phyloP scores from a whole-genome alignment of 2,888 invertebrate species.

The Spilosoma lubricipeda region DNA sequence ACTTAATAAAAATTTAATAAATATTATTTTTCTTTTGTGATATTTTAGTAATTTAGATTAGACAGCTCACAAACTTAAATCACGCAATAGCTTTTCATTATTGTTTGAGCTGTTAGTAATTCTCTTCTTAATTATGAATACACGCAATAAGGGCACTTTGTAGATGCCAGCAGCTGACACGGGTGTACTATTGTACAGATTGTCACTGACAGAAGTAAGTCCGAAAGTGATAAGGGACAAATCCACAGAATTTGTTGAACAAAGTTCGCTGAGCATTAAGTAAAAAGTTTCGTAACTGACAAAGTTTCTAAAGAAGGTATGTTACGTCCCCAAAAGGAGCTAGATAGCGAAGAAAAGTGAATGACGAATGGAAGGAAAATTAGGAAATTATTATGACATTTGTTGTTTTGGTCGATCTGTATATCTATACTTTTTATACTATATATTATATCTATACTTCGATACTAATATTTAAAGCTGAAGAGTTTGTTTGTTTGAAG shows the following conservation, averaged over 20 bases:
- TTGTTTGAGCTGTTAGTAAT: not conserved
- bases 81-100: too few species aligned
- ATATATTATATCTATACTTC: too few species aligned
- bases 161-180: not conserved
- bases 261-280: conserved; percentile 20
- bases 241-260: not conserved
- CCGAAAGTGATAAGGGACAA: conserved; percentile 20
- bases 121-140: not conserved
- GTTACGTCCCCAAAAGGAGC: not conserved
- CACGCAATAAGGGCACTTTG: not conserved
- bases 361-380: not conserved
- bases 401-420: too few species aligned
- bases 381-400: not conserved
- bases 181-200: not conserved
- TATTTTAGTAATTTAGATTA: too few species aligned
- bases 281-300: conserved; percentile 16
- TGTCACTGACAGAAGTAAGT: conserved; percentile 8
- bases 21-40: too few species aligned
- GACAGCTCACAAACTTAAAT: too few species aligned
- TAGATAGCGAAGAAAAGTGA: not conserved
- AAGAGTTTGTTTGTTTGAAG: too few species aligned
- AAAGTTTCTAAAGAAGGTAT: conserved; percentile 4
- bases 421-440: too few species aligned
- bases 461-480: too few species aligned
- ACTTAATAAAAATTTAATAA: too few species aligned